Percentiles rank a stretch among this genome's conserved stretches.
Conservation (phyloP, 2,797 vertebrate genomes). For the Corythornis leucogaster region DNA sequence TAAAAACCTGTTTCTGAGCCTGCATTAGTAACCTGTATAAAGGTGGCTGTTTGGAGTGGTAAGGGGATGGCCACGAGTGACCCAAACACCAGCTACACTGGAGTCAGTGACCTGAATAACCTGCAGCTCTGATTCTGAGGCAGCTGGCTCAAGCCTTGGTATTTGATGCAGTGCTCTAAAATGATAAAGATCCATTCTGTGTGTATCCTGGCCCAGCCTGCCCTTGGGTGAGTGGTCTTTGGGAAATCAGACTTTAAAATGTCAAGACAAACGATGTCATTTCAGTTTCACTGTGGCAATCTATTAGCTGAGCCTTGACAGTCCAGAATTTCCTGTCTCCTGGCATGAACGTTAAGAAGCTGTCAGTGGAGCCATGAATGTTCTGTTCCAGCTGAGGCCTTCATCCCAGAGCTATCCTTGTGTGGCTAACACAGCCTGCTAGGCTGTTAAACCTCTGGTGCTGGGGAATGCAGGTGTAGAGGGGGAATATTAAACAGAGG, state of each 20-base stretch:
- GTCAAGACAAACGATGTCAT: not conserved
- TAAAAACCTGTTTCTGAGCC: not conserved
- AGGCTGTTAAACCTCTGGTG: not conserved
- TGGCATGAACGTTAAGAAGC: not conserved
- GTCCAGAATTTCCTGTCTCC: not conserved
- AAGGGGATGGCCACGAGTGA: not conserved
- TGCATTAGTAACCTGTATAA: not conserved
- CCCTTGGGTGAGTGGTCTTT: not conserved
- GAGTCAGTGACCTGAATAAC: not conserved
- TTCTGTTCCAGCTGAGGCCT: not conserved
- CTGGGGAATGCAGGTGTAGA: not conserved
- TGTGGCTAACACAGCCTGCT: not conserved
- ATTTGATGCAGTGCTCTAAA: not conserved
- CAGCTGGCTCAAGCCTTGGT: not conserved
- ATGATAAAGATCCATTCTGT: not conserved
- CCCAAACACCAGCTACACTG: not conserved
- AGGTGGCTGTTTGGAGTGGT: not conserved
- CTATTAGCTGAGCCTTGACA: not conserved
- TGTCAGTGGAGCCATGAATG: not conserved
- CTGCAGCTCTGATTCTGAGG: not conserved
- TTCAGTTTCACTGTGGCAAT: not conserved
- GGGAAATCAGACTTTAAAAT: not conserved
- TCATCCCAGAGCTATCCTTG: not conserved
- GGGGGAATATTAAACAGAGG: not conserved
- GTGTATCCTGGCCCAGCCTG: not conserved